phyloP scores from a whole-genome alignment of 2,113 vertebrate genomes.

The Tetraodon nigroviridis region DNA sequence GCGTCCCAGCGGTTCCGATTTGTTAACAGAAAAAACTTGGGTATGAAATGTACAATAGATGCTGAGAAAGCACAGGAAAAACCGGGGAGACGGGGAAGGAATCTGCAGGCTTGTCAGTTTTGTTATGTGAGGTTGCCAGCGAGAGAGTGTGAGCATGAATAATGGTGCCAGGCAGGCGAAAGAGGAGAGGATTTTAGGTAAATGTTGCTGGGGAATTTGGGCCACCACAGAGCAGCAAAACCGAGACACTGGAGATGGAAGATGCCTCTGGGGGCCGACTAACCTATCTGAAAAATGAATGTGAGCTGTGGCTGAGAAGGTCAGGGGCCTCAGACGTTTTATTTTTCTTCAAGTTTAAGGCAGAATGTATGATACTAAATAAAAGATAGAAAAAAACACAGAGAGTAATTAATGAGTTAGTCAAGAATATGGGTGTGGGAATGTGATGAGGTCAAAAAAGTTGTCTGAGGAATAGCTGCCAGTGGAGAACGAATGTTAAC shows the following conservation, averaged over 20 bases:
- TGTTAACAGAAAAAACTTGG: neutral
- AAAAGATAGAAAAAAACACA: too few species aligned
- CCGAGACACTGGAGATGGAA: neutral
- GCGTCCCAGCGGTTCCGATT: too few species aligned
- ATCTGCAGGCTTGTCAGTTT: neutral
- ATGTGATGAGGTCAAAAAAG: too few species aligned
- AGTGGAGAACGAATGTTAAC: too few species aligned
- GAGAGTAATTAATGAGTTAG: too few species aligned
- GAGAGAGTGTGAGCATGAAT: neutral
- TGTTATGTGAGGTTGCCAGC: neutral
- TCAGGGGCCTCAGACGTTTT: neutral
- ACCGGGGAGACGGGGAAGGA: neutral
- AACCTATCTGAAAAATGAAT: neutral
- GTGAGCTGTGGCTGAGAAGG: neutral
- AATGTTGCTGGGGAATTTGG: neutral
- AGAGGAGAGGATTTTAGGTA: neutral
- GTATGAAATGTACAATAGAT: neutral
- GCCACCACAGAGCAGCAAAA: neutral
- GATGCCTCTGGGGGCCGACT: neutral
- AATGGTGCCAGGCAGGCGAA: neutral
- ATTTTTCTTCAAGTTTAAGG: too few species aligned
- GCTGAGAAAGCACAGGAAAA: neutral
- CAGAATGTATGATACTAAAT: too few species aligned
- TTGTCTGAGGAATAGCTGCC: too few species aligned
- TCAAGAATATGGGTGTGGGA: too few species aligned